Base-by-base conservation (phyloP, 2,113 vertebrate species). In the Upupa epops region DNA sequence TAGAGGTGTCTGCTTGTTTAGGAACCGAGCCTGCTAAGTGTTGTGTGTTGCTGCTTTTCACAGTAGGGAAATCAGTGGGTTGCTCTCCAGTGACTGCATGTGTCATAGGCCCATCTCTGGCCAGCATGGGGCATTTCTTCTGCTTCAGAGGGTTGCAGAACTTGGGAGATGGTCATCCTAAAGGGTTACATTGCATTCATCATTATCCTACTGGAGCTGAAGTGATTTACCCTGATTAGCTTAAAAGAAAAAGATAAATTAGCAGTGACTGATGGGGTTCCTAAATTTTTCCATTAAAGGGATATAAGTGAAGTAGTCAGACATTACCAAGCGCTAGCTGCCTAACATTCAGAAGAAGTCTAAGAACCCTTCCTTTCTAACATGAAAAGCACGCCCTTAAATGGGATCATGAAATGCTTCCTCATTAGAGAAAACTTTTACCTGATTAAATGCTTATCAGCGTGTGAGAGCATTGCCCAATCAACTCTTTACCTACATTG, bases 401-500 rank as follows among this genome's bases (percentile, higher is more conserved):
- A 80, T 65, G 65, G 48, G 63, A 12, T 92, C 76, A 28, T 0
- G 0, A 45, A 69, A 8, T 1, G 1, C 54, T 91, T 65, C 48
- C 51, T 95, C 51, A 8, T 91, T 95, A 93, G 45, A 63, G 85
- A 83, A 60, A 64, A 65, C 61, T 93, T 91, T 49, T 60, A 68
- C 58, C 70, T 84, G 81, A 93, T 90, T 77, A 90, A 92, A 83
- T 56, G 52, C 65, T 86, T 61, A 64, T 90, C 83, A 88, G 19
- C 65, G 45, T 54, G 31, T 45, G 63, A 89, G 87, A 86, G 71
- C 36, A 28, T 65, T 89, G 78, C 77, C 63, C 77, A 34, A 4
- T 79, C 74, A 72, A 8, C 74, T 79, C 74, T 69, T 91, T 45
- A n/a, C 36, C 51, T 76, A 42, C 73, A 86, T 75, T 63, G 74